Percentiles rank a stretch among this genome's conserved stretches.
Evolutionary conservation across 1,140 invertebrate species (phyloP).

Genomic region (Dreissena rostriformis): DNA sequence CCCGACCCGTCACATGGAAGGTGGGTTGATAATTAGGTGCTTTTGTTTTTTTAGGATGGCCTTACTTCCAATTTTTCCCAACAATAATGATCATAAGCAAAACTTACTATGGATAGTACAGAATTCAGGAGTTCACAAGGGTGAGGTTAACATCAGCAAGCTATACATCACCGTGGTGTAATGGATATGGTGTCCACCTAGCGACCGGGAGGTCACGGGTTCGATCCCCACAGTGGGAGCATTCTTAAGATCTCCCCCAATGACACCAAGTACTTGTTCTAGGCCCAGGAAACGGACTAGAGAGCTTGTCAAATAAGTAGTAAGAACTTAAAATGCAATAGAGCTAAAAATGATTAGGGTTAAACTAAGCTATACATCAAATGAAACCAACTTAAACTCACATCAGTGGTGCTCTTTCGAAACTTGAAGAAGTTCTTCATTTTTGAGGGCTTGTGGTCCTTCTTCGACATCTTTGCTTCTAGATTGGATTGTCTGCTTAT

Average conservation of each 20-base stretch:
- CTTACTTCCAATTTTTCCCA: background rate
- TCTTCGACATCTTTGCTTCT: constrained; percentile 36
- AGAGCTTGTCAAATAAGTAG: too few relatives aligned
- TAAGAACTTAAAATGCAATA: background rate
- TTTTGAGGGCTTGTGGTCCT: constrained; percentile 47
- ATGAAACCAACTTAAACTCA: background rate
- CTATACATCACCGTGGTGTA: background rate
- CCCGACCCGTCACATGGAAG: too few relatives aligned
- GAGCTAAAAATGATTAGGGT: background rate
- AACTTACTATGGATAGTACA: background rate
- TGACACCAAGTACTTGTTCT: too few relatives aligned
- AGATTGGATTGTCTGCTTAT: too few relatives aligned
- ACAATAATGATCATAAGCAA: background rate
- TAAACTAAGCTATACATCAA: background rate
- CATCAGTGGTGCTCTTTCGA: constrained; percentile 45
- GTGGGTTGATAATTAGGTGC: too few relatives aligned
- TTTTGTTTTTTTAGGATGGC: too few relatives aligned
- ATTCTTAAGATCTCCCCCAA: too few relatives aligned
- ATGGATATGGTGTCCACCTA: too few relatives aligned
- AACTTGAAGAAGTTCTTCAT: constrained; percentile 46
- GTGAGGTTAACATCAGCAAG: background rate
- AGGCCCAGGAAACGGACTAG: too few relatives aligned
- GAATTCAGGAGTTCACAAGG: background rate
- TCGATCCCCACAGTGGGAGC: too few relatives aligned
- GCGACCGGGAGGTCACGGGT: too few relatives aligned